phyloP scores from a whole-genome alignment of 2,888 invertebrate genomes.

The Parnassius apollo region DNA sequence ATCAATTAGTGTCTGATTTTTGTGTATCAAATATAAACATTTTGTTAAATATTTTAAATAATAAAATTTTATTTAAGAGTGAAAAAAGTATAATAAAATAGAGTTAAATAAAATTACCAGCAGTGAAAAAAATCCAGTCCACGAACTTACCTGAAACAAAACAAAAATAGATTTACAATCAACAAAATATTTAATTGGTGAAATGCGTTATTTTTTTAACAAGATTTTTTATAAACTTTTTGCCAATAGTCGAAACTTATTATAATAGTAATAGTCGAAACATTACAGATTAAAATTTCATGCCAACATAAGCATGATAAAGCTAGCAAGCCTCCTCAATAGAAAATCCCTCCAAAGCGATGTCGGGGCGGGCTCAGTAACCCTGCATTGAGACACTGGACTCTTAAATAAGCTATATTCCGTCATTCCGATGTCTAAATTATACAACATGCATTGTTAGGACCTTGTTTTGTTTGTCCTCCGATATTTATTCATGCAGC shows the following conservation, averaged over 20 bases:
- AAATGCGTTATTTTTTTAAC: background rate
- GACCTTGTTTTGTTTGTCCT: constrained; percentile 15
- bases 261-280: no score
- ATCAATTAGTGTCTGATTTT: no score
- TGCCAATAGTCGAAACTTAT: background rate
- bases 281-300: no score
- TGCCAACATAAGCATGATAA: no score
- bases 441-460: constrained; percentile 25
- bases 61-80: no score
- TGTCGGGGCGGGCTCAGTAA: constrained; percentile 13
- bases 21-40: no score
- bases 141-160: constrained; percentile 26
- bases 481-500: constrained; percentile 16
- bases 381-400: background rate
- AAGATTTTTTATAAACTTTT: background rate
- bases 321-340: background rate
- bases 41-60: no score
- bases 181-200: background rate
- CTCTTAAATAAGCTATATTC: constrained; percentile 17
- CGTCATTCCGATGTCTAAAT: constrained; percentile 22
- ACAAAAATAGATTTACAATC: background rate
- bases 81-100: background rate
- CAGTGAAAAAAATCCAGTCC: background rate
- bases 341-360: background rate
- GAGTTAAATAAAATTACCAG: background rate